Base-by-base conservation (phyloP, 2,113 vertebrate species). In the Lophotis ruficrista region DNA sequence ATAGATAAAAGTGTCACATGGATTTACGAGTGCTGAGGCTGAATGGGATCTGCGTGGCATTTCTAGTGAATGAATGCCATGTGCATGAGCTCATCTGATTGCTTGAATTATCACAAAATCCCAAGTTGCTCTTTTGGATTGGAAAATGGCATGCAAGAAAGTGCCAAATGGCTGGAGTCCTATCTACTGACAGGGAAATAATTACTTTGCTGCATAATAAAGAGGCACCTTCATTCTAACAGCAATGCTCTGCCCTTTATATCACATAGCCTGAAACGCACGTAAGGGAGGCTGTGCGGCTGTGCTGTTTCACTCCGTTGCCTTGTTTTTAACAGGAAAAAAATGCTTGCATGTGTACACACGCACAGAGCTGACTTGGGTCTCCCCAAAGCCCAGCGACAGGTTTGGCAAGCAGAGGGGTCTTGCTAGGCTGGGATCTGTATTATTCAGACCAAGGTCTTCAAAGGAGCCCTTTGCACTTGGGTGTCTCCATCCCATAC, bases 1-100 rank as follows among this genome's bases (percentile, higher is more conserved):
- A 96, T 96, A 96, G 96, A 96, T 96, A 94, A 96, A 96, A 96
- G 86, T 84, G 77, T 94, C 89, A 94, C 81, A 94, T 79, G 81
- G 91, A 96, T 94, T 95, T 96, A 96, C 28, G 83, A 94, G 81
- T 72, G 81, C 70, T 54, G 61, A 87, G 81, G 66, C 70, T 96
- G 91, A 94, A 96, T 87, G 91, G 62, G 95, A 94, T 87, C 94
- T 91, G 61, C 68, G 73, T 94, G 87, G 77, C 0, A 2, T 87
- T 96, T 76, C 83, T 65, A 83, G 92, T 69, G 62, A 93, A 93
- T 91, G 73, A 87, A 96, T 96, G 87, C 93, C 95, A 94, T 72
- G 77, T 65, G 91, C 92, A 92, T 96, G 95, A 97, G 94, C 73
- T 95, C 96, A 96, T 94, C 91, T 61, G 79, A 75, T 93, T 94